Base-by-base conservation (phyloP, 1,140 invertebrate genomes). In the Drosophila mojavensis region DNA sequence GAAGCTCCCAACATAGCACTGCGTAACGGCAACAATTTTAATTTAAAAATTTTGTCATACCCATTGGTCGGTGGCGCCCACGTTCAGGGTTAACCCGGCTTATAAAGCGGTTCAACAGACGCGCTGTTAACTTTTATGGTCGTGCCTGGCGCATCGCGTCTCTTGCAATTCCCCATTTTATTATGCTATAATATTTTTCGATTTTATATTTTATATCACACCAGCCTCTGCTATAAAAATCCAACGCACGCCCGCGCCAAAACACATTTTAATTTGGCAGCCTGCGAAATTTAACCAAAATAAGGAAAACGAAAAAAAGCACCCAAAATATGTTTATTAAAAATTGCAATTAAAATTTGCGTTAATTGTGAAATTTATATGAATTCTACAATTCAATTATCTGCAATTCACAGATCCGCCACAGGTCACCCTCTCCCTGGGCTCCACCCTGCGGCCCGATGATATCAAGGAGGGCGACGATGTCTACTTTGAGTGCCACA, bases 391-490 rank as follows among this genome's bases (percentile, higher is more conserved):
- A 24, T 24, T 24, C 20, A 4, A 26, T 50, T 20, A 11, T 26
- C 24, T 6, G 13, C 10, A 26, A 60, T 70, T 94, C 94, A 3
- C 94, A 98, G 97, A 97, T 95, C 94, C 96, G 28, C 97, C 97
- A 3, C 95, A 97, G 86, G 96, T 98, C 45, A 95, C 95, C 24
- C 93, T 98, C 39, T 95, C 96, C 67, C 94, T 98, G 61, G 97
- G 97, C 70, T 96, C 96, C 73, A 97, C 96, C 13, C 93, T 98
- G 58, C 97, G 96, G 91, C 95, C 97, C 15, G 95, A 96, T 79
- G 96, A 97, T 90, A 98, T 98, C 90, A 97, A 97, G 91, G 97
- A 97, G 93, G 97, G 97, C 39, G 97, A 97, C 88, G 97, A 98
- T 93, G 96, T 98, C n/a, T 98, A 97, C 93, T 98, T 98, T 82